These are phyloP conservation scores for Coracias cyanogaster DNA, from an alignment of 2,797 vertebrate genomes.

Conservation along the genomic window DNA sequence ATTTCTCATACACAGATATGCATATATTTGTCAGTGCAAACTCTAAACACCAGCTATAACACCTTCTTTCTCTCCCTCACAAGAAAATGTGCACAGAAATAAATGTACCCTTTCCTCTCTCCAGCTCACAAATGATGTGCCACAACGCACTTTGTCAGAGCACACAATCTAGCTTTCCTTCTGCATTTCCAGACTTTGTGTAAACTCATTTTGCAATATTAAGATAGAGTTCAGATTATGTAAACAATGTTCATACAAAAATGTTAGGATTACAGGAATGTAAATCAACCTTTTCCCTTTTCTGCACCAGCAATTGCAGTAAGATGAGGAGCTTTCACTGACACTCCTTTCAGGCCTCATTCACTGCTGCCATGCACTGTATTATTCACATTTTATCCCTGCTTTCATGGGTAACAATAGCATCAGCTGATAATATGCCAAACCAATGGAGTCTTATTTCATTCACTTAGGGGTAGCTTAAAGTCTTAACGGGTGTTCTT, in stretches of 20 bases:
- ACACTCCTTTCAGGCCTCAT: background rate
- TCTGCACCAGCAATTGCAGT: background rate
- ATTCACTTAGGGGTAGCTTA: background rate
- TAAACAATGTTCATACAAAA: background rate
- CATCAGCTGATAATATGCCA: background rate
- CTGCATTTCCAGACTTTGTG: background rate
- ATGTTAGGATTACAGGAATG: background rate
- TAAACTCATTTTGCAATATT: background rate
- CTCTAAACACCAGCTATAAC: background rate
- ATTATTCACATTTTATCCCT: background rate
- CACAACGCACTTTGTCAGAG: rapidly evolving
- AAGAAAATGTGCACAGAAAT: rapidly evolving
- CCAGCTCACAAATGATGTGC: background rate
- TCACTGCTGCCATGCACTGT: background rate
- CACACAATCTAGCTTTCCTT: background rate
- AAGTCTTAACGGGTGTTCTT: background rate
- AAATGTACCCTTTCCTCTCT: background rate
- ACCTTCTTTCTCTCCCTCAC: background rate
- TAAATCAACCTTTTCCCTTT: background rate
- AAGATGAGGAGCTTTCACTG: background rate
- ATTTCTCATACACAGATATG: background rate
- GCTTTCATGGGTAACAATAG: background rate
- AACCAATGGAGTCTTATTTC: background rate
- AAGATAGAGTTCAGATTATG: background rate
- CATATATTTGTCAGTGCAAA: background rate